Conservation (phyloP, 2,113 vertebrate species). For the Bos taurus region ARS-UCD2.0 NC_037352.1:29662501-29663000, state of each 20-base stretch:
- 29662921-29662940: neutral
- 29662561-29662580: neutral
- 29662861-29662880: neutral
- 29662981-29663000: neutral
- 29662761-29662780: too few relatives aligned
- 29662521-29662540: neutral
- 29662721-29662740: too few relatives aligned
- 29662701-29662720: neutral
- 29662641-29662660: too few relatives aligned
- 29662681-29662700: neutral
- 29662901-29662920: neutral
- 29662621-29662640: neutral
- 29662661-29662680: neutral
- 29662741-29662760: neutral
- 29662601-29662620: neutral
- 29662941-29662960: neutral
- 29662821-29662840: neutral
- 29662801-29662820: neutral
- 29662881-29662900: neutral
- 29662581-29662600: neutral
- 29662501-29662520: neutral
- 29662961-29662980: neutral
- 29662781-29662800: neutral
- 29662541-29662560: neutral
- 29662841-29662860: neutral